Evolutionary conservation across 2,888 invertebrate species (phyloP), one percentile per base, ranked within the genome.

Genomic region (Hipparchia semele): DNA sequence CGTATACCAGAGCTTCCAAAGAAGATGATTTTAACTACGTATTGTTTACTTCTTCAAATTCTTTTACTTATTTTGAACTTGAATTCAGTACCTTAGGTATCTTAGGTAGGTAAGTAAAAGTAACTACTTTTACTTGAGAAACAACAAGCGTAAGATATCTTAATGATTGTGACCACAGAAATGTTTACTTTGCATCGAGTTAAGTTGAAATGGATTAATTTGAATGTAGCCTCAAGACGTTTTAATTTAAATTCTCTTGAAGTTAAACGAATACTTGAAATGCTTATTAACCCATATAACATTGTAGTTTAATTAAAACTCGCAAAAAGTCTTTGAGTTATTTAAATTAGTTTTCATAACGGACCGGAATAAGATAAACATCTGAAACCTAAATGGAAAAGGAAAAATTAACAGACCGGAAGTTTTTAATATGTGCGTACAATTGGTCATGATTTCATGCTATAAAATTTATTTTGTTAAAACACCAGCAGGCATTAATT

Each of bases 191-290:
- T 65, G 33, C 65, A 51, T 51, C 23, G 51, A 65, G 65, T 53
- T 65, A 65, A 65, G 51, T 65, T 53, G 12, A 65, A 65, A 65
- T 33, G 53, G 53, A 65, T 65, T 65, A 65, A 65, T 65, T 65
- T 53, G 65, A 65, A 65, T 65, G 33, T 65, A 65, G 53, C 65
- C 65, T 10, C 65, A 53, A 49, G 65, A 65, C 65, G 65, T 65
- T 65, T 65, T 65, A 65, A 65, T 65, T 65, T 65, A 65, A 65
- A 65, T 65, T 65, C 65, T 65, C 65, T 53, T 65, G 2, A 53
- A 65, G 53, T 65, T 65, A 65, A 51, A 53, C 33, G 65, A 62
- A 62, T 62, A 13, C 62, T 62, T 5, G 62, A 23, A 53, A 65
- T 53, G 53, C 33, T 65, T 65, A 65, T 53, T 65, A 65, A 39